Evolutionary conservation across 2,797 vertebrate genomes (phyloP).

Genomic region (Knipowitschia caucasica): DNA sequence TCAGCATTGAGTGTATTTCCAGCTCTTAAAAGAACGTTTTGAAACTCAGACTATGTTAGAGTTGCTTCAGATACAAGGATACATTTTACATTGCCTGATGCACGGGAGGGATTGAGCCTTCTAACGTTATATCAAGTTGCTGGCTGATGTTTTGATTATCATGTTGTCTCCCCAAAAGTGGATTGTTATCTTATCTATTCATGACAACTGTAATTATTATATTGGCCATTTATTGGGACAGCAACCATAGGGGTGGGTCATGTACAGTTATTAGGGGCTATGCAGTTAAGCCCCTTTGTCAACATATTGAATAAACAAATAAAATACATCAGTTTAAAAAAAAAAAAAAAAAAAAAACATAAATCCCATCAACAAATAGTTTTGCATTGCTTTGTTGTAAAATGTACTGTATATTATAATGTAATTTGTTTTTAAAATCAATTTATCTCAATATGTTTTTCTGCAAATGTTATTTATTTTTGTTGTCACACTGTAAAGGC

Average conservation of each 20-base stretch:
- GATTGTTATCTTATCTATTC: slow-evolving; percentile 1
- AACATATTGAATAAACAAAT: no score
- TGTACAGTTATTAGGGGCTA: no score
- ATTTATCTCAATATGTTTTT: no score
- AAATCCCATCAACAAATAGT: no score
- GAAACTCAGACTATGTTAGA: neutral
- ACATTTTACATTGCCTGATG: neutral
- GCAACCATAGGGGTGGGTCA: neutral
- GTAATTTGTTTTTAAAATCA: no score
- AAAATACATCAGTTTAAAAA: no score
- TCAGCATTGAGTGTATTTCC: slow-evolving; percentile 34
- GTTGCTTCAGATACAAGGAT: neutral
- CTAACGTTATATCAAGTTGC: slow-evolving; percentile 3
- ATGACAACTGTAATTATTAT: neutral
- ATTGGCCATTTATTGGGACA: neutral
- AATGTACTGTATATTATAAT: no score
- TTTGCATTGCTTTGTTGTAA: no score
- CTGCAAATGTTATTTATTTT: no score
- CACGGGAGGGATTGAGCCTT: neutral
- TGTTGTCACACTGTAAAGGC: no score
- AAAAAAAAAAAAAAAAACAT: no score
- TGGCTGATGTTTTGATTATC: slow-evolving; percentile 1
- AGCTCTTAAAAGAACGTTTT: neutral
- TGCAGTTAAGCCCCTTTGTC: no score
- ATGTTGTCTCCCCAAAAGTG: neutral